Percentiles rank a stretch among this genome's conserved stretches.
These are phyloP conservation scores for Gorsachius magnificus DNA, from an alignment of 2,797 vertebrate genomes.

Conservation along the genomic window DNA sequence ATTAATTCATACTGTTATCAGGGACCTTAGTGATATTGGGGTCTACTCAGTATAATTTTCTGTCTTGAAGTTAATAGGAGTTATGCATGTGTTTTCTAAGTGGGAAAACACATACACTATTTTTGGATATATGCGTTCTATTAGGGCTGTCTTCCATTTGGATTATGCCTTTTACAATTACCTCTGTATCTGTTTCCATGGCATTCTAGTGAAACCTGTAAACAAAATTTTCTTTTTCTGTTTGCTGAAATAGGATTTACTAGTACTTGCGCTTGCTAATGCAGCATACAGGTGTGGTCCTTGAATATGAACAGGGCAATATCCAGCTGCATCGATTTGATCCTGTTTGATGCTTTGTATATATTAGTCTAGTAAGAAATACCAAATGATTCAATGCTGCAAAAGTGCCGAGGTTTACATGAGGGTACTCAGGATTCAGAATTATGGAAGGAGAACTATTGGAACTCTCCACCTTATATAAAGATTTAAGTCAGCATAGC, in stretches of 20 bases:
- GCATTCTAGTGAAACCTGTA: conserved; percentile 45
- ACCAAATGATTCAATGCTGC: neutral
- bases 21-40: neutral
- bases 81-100: conserved; percentile 21
- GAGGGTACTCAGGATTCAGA: neutral
- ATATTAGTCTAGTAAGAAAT: neutral
- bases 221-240: conserved; percentile 33
- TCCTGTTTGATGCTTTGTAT: neutral
- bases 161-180: conserved; percentile 20
- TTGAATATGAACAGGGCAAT: neutral
- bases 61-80: conserved; percentile 34
- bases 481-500: neutral
- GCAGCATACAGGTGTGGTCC: neutral
- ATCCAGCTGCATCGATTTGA: neutral
- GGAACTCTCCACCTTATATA: neutral
- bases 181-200: conserved; percentile 61
- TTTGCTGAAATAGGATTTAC: conserved; percentile 15
- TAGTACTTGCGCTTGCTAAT: neutral
- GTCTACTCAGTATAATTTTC: conserved; percentile 24
- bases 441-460: neutral
- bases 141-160: conserved; percentile 15
- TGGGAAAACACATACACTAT: conserved; percentile 9
- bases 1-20: conserved; percentile 15
- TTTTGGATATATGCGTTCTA: neutral
- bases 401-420: neutral